phyloP scores from a whole-genome alignment of 2,113 vertebrate genomes.

The Eulemur macaco region DNA sequence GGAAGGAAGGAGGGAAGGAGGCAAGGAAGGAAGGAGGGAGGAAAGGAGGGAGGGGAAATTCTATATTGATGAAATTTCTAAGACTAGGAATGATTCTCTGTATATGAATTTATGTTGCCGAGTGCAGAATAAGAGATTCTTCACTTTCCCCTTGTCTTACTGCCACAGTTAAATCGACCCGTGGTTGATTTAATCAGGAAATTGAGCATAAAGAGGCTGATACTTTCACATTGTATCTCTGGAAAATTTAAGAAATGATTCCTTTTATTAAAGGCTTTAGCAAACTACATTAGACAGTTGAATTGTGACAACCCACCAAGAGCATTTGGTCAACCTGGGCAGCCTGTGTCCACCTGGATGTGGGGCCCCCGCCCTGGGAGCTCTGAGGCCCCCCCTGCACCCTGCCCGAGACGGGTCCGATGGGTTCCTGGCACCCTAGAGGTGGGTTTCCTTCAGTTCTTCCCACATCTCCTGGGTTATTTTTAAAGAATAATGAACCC shows the following conservation, averaged over 20 bases:
- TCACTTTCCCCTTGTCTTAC: neutral
- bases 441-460: neutral
- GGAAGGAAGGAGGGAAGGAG: neutral
- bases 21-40: neutral
- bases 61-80: neutral
- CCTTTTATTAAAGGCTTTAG: neutral
- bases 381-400: neutral
- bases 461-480: constrained; percentile 49
- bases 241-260: neutral
- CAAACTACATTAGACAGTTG: neutral
- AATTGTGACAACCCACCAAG: neutral
- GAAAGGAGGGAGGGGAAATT: neutral
- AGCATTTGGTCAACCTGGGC: neutral
- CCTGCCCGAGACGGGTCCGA: neutral
- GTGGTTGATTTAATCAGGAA: neutral
- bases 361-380: neutral
- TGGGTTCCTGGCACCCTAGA: neutral
- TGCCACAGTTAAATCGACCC: neutral
- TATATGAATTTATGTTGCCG: neutral
- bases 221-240: neutral
- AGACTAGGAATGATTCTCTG: neutral
- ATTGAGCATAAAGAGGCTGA: neutral
- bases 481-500: constrained; percentile 67
- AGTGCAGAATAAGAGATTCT: neutral
- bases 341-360: neutral